Conservation (phyloP, 2,113 vertebrate genomes). For the Microtus montanus region DNA sequence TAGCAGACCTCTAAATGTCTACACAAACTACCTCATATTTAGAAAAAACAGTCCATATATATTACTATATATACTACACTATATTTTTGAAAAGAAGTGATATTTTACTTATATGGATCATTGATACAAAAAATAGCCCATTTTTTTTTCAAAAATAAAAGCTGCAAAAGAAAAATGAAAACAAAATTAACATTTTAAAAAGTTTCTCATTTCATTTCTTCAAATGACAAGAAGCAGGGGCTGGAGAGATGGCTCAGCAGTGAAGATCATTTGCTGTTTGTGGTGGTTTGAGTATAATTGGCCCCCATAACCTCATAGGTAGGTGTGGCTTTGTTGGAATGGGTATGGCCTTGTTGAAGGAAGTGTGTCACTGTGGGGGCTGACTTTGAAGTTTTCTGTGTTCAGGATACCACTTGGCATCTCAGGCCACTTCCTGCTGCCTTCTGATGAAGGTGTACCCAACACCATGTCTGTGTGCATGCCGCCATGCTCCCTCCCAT, state of each 20-base stretch:
- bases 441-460: neutral
- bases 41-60: neutral
- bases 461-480: neutral
- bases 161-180: neutral
- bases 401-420: neutral
- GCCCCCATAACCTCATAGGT: neutral
- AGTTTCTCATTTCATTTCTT: neutral
- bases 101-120: neutral
- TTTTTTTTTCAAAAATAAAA: conserved; percentile 35
- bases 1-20: neutral
- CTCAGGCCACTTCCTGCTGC: neutral
- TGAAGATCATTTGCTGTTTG: neutral
- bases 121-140: neutral
- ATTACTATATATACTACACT: neutral
- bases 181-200: neutral
- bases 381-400: neutral
- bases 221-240: neutral
- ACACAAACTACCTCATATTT: neutral
- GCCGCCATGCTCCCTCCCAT: neutral
- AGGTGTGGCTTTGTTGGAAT: neutral
- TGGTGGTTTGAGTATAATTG: neutral
- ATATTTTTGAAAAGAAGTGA: conserved; percentile 1
- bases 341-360: neutral
- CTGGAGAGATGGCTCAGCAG: neutral
- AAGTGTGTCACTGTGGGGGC: neutral